These are phyloP conservation scores for Cheilosia scutellata DNA, from an alignment of 2,888 invertebrate species.

Conservation along the genomic window DNA sequence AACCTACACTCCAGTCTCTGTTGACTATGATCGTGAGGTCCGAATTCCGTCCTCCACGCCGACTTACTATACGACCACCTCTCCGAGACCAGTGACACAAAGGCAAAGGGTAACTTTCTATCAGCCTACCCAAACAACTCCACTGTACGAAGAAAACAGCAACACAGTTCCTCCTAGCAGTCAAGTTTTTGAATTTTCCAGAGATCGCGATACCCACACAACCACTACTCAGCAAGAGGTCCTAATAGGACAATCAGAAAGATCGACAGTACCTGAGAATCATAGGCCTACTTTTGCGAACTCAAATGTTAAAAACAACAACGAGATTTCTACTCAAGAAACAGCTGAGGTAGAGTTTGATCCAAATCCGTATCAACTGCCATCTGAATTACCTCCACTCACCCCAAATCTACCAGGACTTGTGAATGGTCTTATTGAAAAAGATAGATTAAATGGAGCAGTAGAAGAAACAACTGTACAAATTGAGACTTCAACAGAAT, in stretches of 20 bases:
- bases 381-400: slow-evolving; percentile 86
- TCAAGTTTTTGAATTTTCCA: slow-evolving; percentile 61
- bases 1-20: slow-evolving; percentile 81
- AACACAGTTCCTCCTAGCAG: slow-evolving; percentile 77
- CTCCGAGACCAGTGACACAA: slow-evolving; percentile 76
- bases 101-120: slow-evolving; percentile 81
- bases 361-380: slow-evolving; percentile 85
- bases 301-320: slow-evolving; percentile 78
- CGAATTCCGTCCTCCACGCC: slow-evolving; percentile 77
- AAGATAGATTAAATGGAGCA: slow-evolving; percentile 79
- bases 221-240: slow-evolving; percentile 45
- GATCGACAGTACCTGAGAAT: slow-evolving; percentile 77
- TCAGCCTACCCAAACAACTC: slow-evolving; percentile 79
- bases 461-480: slow-evolving; percentile 79
- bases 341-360: slow-evolving; percentile 83
- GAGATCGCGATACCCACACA: slow-evolving; percentile 61
- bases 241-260: slow-evolving; percentile 36
- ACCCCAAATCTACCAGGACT: slow-evolving; percentile 87
- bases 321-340: slow-evolving; percentile 80
- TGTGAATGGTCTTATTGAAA: slow-evolving; percentile 87
- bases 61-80: slow-evolving; percentile 76
- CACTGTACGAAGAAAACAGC: slow-evolving; percentile 78
- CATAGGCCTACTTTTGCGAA: slow-evolving; percentile 78
- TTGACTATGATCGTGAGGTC: slow-evolving; percentile 79
- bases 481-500: slow-evolving; percentile 83